Conservation (phyloP, 2,888 invertebrate genomes). For the Mactromeris polynyma region DNA sequence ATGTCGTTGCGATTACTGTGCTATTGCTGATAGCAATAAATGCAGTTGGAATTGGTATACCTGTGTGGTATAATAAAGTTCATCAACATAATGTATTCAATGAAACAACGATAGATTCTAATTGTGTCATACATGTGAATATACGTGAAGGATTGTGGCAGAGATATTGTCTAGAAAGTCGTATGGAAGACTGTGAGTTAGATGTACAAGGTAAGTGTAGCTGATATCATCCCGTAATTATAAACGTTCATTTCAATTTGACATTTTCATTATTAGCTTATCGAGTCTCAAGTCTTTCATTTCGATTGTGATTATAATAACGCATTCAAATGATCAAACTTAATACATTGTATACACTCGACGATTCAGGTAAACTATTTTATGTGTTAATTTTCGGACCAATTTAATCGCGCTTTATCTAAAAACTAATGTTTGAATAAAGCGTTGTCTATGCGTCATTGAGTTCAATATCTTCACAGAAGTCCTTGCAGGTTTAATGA, state of each 20-base stretch:
- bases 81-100: constrained; percentile 43
- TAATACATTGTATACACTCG: too few species aligned
- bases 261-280: too few species aligned
- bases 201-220: constrained; percentile 47
- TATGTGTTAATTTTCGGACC: too few species aligned
- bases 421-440: too few species aligned
- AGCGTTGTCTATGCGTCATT: too few species aligned
- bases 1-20: background rate
- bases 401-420: too few species aligned
- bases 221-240: background rate
- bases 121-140: constrained; percentile 50
- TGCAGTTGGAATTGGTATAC: constrained; percentile 48
- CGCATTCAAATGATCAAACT: too few species aligned
- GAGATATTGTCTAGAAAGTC: constrained; percentile 49
- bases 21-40: constrained; percentile 30
- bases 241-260: background rate
- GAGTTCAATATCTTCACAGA: too few species aligned
- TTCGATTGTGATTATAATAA: too few species aligned
- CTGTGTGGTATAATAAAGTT: constrained; percentile 51
- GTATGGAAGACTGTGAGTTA: constrained; percentile 48
- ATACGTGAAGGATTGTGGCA: constrained; percentile 57
- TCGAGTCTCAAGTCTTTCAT: too few species aligned
- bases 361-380: too few species aligned
- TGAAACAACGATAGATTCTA: constrained; percentile 9
- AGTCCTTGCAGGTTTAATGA: too few species aligned